A percentile compares a stretch with the other conserved stretches of the same genome.
phyloP scores from a whole-genome alignment of 2,797 vertebrate genomes.

The Lemur catta region DNA sequence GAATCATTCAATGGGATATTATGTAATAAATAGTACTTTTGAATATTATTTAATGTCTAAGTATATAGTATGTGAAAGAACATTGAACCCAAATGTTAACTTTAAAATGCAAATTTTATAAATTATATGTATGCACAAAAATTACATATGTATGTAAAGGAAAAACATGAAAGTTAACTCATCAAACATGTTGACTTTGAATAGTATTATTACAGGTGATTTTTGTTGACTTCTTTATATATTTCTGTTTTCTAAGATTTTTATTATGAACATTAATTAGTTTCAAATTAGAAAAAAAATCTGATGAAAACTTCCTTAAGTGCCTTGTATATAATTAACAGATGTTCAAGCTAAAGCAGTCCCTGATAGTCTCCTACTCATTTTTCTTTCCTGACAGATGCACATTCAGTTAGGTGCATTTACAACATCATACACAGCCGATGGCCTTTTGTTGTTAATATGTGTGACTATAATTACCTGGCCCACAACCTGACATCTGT shows the following conservation, averaged over 20 bases:
- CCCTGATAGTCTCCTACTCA: neutral
- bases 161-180: neutral
- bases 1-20: neutral
- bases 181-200: neutral
- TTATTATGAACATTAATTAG: neutral
- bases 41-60: neutral
- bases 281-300: neutral
- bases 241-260: slow-evolving; percentile 17
- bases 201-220: neutral
- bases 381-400: neutral
- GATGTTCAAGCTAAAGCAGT: neutral
- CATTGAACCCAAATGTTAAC: neutral
- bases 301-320: neutral
- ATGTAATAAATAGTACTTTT: neutral
- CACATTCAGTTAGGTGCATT: neutral
- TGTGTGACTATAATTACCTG: neutral
- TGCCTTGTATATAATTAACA: neutral
- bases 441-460: neutral
- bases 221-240: neutral
- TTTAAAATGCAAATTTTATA: neutral
- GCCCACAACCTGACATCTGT: neutral
- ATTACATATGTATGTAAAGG: neutral
- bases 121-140: neutral
- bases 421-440: neutral
- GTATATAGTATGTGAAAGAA: neutral